Evolutionary conservation across 2,797 vertebrate species (phyloP).

Genomic region (Acestrorhynchus altus): DNA sequence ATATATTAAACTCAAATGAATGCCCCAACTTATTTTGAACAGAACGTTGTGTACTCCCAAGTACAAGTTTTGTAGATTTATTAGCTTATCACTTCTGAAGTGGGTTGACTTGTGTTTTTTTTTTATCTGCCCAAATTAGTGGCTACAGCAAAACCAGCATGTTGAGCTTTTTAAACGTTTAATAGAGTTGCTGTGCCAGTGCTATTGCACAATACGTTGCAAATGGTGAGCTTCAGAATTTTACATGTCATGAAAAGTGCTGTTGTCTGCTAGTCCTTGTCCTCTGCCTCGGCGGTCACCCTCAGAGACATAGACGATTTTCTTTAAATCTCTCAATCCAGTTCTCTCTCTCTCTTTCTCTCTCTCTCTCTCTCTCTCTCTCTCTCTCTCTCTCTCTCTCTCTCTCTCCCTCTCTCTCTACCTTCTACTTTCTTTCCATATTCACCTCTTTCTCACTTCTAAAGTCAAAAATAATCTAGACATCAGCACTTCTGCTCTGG

Average conservation of each 20-base stretch:
- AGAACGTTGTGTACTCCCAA: background rate
- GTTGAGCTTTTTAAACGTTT: background rate
- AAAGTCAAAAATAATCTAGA: constrained; percentile 47
- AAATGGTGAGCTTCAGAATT: constrained; percentile 45
- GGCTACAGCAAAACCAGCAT: background rate
- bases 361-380: constrained; percentile 10
- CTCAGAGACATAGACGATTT: constrained; percentile 30
- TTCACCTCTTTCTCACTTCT: constrained; percentile 30
- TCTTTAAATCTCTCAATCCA: constrained; percentile 41
- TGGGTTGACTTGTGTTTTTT: background rate
- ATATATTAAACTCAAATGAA: background rate
- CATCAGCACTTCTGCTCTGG: constrained; percentile 43
- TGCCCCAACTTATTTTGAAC: background rate
- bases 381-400: background rate
- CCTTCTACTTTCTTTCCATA: background rate
- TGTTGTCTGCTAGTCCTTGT: constrained; percentile 35
- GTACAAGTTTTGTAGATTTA: background rate
- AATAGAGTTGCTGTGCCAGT: constrained; percentile 5
- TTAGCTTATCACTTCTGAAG: background rate
- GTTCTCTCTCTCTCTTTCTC: constrained; percentile 12
- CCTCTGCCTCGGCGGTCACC: constrained; percentile 6
- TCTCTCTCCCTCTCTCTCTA: background rate
- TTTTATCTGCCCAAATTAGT: background rate
- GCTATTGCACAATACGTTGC: constrained; percentile 27
- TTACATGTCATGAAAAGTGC: constrained; percentile 33